Evolutionary conservation across 2,113 vertebrate species (phyloP).

Genomic region (Argyrosomus japonicus): DNA sequence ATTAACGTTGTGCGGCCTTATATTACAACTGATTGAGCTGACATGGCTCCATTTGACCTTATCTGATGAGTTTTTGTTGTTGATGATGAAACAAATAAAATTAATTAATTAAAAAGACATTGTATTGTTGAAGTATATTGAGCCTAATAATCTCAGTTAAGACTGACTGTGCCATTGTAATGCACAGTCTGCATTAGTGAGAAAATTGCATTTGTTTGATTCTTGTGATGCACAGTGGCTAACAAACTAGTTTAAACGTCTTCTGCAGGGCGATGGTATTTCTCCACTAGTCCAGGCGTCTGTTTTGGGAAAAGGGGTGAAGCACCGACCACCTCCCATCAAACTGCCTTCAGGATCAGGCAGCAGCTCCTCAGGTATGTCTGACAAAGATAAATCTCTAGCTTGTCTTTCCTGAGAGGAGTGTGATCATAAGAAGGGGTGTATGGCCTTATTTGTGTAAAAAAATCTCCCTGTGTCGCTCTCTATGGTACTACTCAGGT

Average conservation of each 20-base stretch:
- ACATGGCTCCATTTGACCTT: not conserved
- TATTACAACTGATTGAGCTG: not conserved
- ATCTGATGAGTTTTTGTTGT: not conserved
- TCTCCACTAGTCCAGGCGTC: conserved; percentile 92
- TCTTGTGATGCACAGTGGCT: not conserved
- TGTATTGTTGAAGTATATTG: not conserved
- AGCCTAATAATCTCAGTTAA: not conserved
- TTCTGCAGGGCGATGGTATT: conserved; percentile 88
- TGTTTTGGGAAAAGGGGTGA: conserved; percentile 94
- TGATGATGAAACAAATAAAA: no score
- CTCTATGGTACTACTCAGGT: not conserved
- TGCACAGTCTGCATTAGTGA: not conserved
- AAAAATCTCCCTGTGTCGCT: not conserved
- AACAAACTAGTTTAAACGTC: conserved; percentile 3
- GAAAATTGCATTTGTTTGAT: not conserved
- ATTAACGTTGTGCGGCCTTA: no score
- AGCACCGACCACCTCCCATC: conserved; percentile 96
- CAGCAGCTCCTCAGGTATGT: conserved; percentile 93
- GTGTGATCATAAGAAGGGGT: not conserved
- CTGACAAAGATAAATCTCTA: not conserved
- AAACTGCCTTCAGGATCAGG: conserved; percentile 93
- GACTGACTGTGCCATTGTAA: no score
- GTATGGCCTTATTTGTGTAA: not conserved
- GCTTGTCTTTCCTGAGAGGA: not conserved
- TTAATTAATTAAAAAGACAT: no score